These are phyloP conservation scores for Amblyjoppa fuscipennis DNA, from an alignment of 2,888 invertebrate species.

Conservation along the genomic window DNA sequence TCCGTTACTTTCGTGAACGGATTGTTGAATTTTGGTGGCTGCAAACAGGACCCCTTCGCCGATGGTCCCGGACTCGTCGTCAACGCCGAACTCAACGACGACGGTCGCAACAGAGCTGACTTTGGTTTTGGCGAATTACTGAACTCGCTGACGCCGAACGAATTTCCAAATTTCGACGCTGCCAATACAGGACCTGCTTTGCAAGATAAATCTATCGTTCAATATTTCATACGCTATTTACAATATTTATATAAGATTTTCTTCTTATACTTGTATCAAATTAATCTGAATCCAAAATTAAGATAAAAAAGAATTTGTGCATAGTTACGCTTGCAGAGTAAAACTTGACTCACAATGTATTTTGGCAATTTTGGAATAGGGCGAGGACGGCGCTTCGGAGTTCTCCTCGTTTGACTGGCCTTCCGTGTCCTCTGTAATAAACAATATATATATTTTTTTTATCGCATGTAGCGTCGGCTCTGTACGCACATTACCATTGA, in stretches of 20 bases:
- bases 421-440: constrained; percentile 74
- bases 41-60: constrained; percentile 74
- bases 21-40: constrained; percentile 80
- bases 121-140: constrained; percentile 75
- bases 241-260: background rate
- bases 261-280: background rate
- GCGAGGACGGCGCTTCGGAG: constrained; percentile 71
- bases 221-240: background rate
- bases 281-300: background rate
- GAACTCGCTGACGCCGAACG: constrained; percentile 75
- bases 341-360: constrained; percentile 71
- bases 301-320: background rate
- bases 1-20: constrained; percentile 79
- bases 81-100: constrained; percentile 75
- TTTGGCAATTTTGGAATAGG: constrained; percentile 70
- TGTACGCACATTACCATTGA: background rate
- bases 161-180: constrained; percentile 77
- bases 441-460: constrained; percentile 20
- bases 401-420: constrained; percentile 72
- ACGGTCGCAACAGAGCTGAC: constrained; percentile 79
- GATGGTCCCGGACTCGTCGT: constrained; percentile 57
- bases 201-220: background rate
- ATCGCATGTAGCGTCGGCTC: background rate
- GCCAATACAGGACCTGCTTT: constrained; percentile 75
- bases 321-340: background rate